Evolutionary conservation across 1,140 invertebrate genomes (phyloP).

Genomic region (Micrasema minimum): DNA sequence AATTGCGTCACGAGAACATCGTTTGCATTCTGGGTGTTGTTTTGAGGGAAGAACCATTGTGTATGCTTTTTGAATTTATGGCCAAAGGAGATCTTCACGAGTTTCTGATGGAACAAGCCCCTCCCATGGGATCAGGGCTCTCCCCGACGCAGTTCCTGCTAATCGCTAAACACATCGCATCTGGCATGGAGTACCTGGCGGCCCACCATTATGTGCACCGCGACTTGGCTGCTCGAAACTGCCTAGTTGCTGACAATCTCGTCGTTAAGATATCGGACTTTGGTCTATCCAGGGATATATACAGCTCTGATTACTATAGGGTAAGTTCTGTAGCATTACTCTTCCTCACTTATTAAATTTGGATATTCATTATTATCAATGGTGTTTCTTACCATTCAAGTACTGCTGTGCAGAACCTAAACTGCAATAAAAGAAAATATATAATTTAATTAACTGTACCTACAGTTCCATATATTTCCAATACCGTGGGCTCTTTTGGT

Average conservation of each 20-base stretch:
- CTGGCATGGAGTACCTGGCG: conserved; percentile 96
- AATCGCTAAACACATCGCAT: conserved; percentile 91
- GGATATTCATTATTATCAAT: too few relatives aligned
- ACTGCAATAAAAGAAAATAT: too few relatives aligned
- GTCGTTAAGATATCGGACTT: conserved; percentile 97
- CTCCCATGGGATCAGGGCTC: conserved; percentile 75
- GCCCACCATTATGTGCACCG: conserved; percentile 96
- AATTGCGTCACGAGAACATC: conserved; percentile 94
- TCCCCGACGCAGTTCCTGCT: conserved; percentile 71
- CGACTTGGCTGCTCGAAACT: conserved; percentile 96
- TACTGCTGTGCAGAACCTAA: too few relatives aligned
- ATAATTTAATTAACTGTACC: too few relatives aligned
- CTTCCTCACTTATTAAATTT: too few relatives aligned
- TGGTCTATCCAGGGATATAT: conserved; percentile 92
- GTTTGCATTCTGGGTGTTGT: conserved; percentile 94
- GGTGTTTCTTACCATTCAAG: too few relatives aligned
- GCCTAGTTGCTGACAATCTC: conserved; percentile 92
- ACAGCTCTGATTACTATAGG: conserved; percentile 86
- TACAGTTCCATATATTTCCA: too few relatives aligned
- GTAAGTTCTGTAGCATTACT: conserved; percentile 56
- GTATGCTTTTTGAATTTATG: conserved; percentile 98
- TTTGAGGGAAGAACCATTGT: conserved; percentile 89
- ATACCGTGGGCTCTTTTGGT: too few relatives aligned
- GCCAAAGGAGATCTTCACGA: conserved; percentile 94
- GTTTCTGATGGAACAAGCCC: conserved; percentile 90